Evolutionary conservation across 2,113 vertebrate species (phyloP).

Genomic region (Petroica traversi): DNA sequence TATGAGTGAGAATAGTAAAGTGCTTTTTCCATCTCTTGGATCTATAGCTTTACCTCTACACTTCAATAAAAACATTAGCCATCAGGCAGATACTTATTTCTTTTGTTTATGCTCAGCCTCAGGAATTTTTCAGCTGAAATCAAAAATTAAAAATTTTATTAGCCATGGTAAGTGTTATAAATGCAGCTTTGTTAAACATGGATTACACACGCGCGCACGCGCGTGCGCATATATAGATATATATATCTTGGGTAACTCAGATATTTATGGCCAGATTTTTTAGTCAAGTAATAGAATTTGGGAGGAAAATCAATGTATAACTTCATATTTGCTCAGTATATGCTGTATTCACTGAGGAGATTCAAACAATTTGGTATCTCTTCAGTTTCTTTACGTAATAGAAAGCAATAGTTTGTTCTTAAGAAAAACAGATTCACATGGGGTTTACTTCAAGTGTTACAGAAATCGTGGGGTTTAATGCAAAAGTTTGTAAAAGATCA

Average conservation of each 20-base stretch:
- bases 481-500: background rate
- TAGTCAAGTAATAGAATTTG: background rate
- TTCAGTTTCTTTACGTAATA: background rate
- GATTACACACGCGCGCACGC: background rate
- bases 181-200: background rate
- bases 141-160: constrained; percentile 65
- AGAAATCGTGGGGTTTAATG: background rate
- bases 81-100: constrained; percentile 36
- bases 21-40: constrained; percentile 34
- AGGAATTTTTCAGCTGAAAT: constrained; percentile 52
- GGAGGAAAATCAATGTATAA: background rate
- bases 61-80: constrained; percentile 54
- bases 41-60: constrained; percentile 32
- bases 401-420: constrained; percentile 13
- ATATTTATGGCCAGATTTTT: too few species aligned
- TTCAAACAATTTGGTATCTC: background rate
- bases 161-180: background rate
- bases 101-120: constrained; percentile 31
- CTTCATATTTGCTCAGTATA: background rate
- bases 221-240: background rate
- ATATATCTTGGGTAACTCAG: background rate
- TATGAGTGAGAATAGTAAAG: constrained; percentile 42
- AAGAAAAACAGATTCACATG: constrained; percentile 19
- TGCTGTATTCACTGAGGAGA: background rate
- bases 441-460: background rate